Conservation (phyloP, 2,113 vertebrate genomes). For the Rissa tridactyla region DNA sequence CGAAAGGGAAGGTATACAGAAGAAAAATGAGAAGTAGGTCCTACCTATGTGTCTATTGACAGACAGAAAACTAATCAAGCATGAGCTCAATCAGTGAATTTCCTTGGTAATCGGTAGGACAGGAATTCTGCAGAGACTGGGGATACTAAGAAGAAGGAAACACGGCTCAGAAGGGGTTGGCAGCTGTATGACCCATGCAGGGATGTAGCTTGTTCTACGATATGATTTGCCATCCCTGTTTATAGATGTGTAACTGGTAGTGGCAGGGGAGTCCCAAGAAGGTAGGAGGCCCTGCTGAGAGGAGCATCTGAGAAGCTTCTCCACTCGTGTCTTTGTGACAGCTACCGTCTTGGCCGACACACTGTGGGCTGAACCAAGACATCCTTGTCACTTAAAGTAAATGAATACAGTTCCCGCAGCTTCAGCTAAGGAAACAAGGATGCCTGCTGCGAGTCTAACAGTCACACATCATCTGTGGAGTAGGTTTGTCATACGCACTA, state of each 20-base stretch:
- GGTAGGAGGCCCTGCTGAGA: neutral
- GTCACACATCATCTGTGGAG: neutral
- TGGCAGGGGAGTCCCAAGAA: neutral
- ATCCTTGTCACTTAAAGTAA: neutral
- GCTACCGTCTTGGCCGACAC: neutral
- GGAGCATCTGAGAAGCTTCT: neutral
- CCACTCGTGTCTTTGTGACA: fast-evolving
- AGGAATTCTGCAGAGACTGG: neutral
- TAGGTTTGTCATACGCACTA: fast-evolving
- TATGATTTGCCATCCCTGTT: neutral
- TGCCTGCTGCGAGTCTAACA: neutral
- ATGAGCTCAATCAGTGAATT: neutral
- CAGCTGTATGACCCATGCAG: neutral
- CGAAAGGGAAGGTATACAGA: neutral
- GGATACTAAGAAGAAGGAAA: neutral
- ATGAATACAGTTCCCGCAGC: neutral
- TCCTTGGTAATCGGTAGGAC: neutral
- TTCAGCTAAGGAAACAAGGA: neutral
- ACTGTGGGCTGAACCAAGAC: fast-evolving
- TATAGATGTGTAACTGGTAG: neutral
- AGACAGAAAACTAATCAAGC: neutral
- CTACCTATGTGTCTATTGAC: neutral
- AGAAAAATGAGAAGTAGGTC: neutral
- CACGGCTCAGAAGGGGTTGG: fast-evolving
- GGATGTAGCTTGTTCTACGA: neutral